Conservation (phyloP, 92 coral and sea anemone species). For the Paramuricea clavata region DNA sequence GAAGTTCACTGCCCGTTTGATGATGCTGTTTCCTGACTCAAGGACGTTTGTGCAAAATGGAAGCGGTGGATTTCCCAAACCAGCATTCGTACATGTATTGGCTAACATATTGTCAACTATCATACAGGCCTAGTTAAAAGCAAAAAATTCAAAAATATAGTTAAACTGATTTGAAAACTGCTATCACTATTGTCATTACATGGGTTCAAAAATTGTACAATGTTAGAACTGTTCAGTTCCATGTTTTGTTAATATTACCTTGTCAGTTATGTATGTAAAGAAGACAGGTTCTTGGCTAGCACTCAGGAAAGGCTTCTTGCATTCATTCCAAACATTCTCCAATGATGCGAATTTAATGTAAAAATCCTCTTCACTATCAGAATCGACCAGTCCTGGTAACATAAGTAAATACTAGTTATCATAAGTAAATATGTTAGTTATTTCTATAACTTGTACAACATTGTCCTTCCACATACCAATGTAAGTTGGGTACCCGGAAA, state of each 20-base stretch:
- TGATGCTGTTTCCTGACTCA: conserved; percentile 35
- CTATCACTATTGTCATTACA: no score
- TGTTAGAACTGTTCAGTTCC: no score
- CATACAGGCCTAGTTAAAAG: conserved; percentile 37
- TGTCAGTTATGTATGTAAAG: conserved; percentile 44
- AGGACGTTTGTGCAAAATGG: conserved; percentile 42
- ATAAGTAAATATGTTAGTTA: no score
- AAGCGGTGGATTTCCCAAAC: conserved; percentile 36
- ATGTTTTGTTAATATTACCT: no score
- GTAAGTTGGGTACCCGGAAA: no score
- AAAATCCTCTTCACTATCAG: conserved; percentile 54
- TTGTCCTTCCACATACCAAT: no score
- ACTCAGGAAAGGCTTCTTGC: conserved; percentile 40
- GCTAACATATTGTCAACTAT: conserved; percentile 30
- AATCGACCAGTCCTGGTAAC: conserved; percentile 70
- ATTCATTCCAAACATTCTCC: conserved; percentile 45
- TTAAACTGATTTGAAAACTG: no score
- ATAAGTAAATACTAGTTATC: no score
- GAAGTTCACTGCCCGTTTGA: conserved; percentile 42
- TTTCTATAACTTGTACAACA: no score
- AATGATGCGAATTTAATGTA: conserved; percentile 45
- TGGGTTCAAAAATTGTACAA: no score
- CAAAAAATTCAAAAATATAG: no score
- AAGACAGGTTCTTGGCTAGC: conserved; percentile 30
- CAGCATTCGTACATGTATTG: conserved; percentile 43